A percentile compares a stretch with the other conserved stretches of the same genome.
phyloP scores from a whole-genome alignment of 2,113 vertebrate genomes.

The Apus apus region DNA sequence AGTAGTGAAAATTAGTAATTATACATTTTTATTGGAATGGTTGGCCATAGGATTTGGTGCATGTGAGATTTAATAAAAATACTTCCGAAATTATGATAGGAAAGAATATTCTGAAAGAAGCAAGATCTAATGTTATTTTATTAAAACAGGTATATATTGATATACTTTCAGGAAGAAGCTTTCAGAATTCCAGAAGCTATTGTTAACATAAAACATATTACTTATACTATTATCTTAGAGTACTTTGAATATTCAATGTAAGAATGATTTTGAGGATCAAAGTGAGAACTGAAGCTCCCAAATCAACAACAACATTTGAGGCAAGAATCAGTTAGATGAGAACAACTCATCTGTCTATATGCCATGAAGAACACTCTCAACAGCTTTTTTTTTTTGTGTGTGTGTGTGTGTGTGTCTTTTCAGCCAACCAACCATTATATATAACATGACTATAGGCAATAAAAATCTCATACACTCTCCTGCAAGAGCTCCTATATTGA shows the following conservation, averaged over 20 bases:
- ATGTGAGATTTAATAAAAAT: background rate
- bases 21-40: background rate
- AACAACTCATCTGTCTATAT: background rate
- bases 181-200: background rate
- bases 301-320: background rate
- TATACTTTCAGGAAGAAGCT: background rate
- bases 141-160: background rate
- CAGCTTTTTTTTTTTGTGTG: background rate
- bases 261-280: background rate
- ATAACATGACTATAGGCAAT: background rate
- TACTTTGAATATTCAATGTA: background rate
- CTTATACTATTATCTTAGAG: background rate
- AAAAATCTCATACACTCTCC: background rate
- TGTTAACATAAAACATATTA: background rate
- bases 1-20: background rate
- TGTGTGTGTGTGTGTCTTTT: too few relatives aligned
- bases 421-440: background rate
- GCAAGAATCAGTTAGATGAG: background rate
- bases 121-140: background rate
- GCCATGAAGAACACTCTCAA: background rate
- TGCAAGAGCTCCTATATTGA: background rate
- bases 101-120: background rate
- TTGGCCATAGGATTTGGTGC: background rate
- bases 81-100: background rate
- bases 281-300: background rate